Evolutionary conservation across 2,797 vertebrate genomes (phyloP).

Genomic region (Clamator glandarius): DNA sequence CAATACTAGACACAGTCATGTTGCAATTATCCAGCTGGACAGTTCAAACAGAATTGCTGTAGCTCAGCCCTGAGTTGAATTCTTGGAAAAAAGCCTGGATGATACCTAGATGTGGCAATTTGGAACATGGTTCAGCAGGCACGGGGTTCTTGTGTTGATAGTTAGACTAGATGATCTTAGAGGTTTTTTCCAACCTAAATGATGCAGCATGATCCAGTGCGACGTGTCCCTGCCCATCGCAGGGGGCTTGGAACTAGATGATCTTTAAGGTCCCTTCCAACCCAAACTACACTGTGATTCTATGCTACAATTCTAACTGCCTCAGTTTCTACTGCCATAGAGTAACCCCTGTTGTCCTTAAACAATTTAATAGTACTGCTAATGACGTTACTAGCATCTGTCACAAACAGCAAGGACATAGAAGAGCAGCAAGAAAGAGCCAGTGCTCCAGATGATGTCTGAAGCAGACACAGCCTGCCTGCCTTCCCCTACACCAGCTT

Average conservation of each 20-base stretch:
- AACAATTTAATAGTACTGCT: accelerated
- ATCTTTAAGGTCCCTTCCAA: no score
- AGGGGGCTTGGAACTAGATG: no score
- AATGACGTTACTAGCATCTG: background rate
- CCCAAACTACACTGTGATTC: no score
- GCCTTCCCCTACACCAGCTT: background rate
- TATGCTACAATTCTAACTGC: no score
- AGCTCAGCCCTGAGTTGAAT: accelerated
- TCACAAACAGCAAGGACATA: background rate
- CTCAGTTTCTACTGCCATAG: background rate
- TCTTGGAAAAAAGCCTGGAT: accelerated
- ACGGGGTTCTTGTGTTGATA: no score
- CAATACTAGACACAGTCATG: accelerated
- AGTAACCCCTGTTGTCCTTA: background rate
- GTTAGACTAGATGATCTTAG: no score
- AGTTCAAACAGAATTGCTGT: background rate
- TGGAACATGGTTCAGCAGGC: no score
- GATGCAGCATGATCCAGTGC: no score
- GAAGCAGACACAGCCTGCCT: background rate
- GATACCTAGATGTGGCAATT: background rate
- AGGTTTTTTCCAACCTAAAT: no score
- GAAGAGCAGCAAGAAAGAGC: background rate
- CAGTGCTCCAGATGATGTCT: background rate
- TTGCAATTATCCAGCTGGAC: background rate
- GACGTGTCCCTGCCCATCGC: no score